Conservation (phyloP, 2,113 vertebrate genomes). For the Perca fluviatilis region DNA sequence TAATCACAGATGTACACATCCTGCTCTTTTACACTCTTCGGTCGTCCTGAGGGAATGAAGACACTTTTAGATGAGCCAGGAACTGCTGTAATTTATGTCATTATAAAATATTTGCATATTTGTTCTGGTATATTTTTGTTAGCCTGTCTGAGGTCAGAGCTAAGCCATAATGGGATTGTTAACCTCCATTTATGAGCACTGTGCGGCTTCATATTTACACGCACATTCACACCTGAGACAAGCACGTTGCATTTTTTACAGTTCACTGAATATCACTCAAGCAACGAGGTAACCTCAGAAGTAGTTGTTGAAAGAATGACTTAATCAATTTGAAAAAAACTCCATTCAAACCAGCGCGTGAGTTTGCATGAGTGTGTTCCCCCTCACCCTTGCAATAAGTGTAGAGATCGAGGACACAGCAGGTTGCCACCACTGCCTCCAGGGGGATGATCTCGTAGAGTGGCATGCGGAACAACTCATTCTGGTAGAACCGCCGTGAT, state of each 20-base stretch:
- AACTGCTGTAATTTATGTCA: not conserved
- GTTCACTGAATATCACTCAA: not conserved
- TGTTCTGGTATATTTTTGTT: not conserved
- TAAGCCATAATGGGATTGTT: not conserved
- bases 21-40: conserved; percentile 95
- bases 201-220: not conserved
- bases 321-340: too few species aligned
- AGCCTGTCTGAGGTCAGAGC: not conserved
- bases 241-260: not conserved
- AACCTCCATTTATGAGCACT: not conserved
- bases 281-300: not conserved
- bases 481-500: conserved; percentile 96
- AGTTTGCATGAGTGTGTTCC: not conserved
- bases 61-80: not conserved
- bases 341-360: not conserved
- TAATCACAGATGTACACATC: conserved; percentile 99
- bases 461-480: conserved; percentile 97
- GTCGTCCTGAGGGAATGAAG: conserved; percentile 86
- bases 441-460: conserved; percentile 98
- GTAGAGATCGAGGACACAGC: conserved; percentile 97
- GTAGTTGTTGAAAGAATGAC: not conserved
- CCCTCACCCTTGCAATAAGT: conserved; percentile 96
- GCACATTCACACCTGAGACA: not conserved
- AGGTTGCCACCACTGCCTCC: conserved; percentile 96
- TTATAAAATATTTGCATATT: not conserved